Evolutionary conservation across 2,888 invertebrate genomes (phyloP), one percentile per base, ranked within the genome.

Genomic region (Embidobia sp.): DNA sequence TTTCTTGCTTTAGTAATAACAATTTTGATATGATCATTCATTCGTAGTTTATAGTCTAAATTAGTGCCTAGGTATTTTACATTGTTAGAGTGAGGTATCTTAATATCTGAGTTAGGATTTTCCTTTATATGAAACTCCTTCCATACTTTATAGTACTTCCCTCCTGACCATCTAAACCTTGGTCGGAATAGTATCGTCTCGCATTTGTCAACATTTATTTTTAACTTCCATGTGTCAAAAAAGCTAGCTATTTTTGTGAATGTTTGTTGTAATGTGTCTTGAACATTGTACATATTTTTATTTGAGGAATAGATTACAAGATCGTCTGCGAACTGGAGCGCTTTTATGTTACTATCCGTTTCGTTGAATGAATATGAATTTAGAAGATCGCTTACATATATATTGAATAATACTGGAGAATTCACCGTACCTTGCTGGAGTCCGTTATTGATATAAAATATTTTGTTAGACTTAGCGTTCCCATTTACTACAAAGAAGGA

Each of bases 1-100:
- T 53, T 55, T 42, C n/a, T 53, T 0, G 72, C 72, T 51, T 55
- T 53, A 61, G 61, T n/a, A n/a, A n/a, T n/a, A n/a, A n/a, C n/a
- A 5, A 18, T 26, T 10, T 35, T 31, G 3, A 48, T 7, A 31
- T 67, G 67, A 19, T 49, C 1, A 46, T n/a, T 27, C 40, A 22
- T 15, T n/a, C n/a, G n/a, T n/a, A 51, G 6, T 53, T 63, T 63
- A 8, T 49, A 27, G 6, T 48, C 29, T 0, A 40, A 11, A 10
- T 15, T 2, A 4, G 49, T 11, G 0, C 37, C 37, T 2, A 66
- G 44, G n/a, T 59, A 72, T 35, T n/a, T 66, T 0, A 55, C 66
- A 0, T 5, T 31, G 7, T 31, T 31, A 26, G 19, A 22, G 11
- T 66, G 44, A n/a, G 10, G 40, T 1, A 61, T 46, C 0, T 2